Evolutionary conservation across 2,888 invertebrate genomes (phyloP), one percentile per base, ranked within the genome.

Genomic region (Bibio marci): DNA sequence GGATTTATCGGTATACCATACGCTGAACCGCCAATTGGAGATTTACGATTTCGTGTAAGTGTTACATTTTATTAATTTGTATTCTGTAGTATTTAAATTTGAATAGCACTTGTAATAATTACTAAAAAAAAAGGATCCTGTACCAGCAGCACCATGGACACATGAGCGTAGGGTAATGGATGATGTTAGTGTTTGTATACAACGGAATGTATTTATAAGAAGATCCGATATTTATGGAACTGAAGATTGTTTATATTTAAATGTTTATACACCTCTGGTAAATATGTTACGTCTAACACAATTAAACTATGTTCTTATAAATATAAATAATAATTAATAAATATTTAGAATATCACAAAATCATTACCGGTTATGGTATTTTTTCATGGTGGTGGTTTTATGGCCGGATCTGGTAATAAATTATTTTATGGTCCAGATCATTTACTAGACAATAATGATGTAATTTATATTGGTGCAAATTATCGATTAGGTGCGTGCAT

Each of bases 211-310:
- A 1, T 80, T 76, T 53, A 63, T 69, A 2, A 65, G 77, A 18
- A 70, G 76, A 44, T 58, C 67, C 34, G 61, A 68, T 15, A 69
- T 80, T 30, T 71, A 72, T 33, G 85, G 85, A 0, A 67, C 65
- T 44, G 88, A 90, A 58, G 85, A 90, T 57, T 90, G 88, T 50
- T 66, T 90, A 3, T 86, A 81, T 46, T 61, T 90, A 4, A 88
- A 88, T 65, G 66, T 72, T 4, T 72, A 71, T 44, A 60, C 66
- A 7, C 72, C 72, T 38, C 54, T 56, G 46, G 58, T 57, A 47
- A 33, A 44, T 38, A 22, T n/a, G n/a, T n/a, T n/a, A n/a, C n/a
- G n/a, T n/a, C n/a, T n/a, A n/a, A n/a, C n/a, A n/a, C n/a, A n/a
- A n/a, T n/a, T n/a, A n/a, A n/a, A n/a, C n/a, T n/a, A n/a, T n/a